Evolutionary conservation across 2,797 vertebrate genomes (phyloP), one percentile per base, ranked within the genome.

Genomic region (Chrosomus eos): DNA sequence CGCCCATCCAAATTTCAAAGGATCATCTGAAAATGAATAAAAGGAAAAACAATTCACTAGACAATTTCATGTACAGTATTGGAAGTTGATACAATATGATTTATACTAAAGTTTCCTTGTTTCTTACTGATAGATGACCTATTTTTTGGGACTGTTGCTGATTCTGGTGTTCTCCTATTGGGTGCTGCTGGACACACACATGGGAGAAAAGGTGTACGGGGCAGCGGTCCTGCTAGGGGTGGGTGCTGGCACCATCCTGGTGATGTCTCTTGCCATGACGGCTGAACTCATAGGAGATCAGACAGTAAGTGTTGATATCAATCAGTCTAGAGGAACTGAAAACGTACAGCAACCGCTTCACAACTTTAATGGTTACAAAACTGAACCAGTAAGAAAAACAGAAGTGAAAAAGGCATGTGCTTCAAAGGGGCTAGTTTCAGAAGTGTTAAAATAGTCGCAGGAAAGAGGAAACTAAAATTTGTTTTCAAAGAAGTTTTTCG

Each of bases 211-310:
- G 16, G 94, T 99, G 75, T 99, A 97, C 0, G 97, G 91, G 0
- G 95, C 94, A 0, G 97, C 97, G 0, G 91, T 92, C 55, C 92
- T 99, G 84, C 94, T 99, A 0, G 98, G 98, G 1, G 74, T 89
- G 0, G 98, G 98, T 9, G 97, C 96, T 0, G 97, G 97, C 88
- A 98, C 96, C 33, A 96, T 99, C 90, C 92, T 99, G 33, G 97
- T 99, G 89, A 99, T 98, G 28, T 99, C 98, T 0, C 94, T 99
- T 6, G 90, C 98, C 83, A 98, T 99, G 97, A 99, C 98, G 0
- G 97, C 98, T 0, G 97, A 99, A 88, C 97, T 99, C 90, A 99
- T 99, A 0, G 95, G 94, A 3, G 89, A 95, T 40, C 95, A 99
- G 91, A 97, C 97, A 86, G 98, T 99, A 93, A 0, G 81, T 85